Base-by-base conservation (phyloP, 2,888 invertebrate species). In the Argyresthia albistria region DNA sequence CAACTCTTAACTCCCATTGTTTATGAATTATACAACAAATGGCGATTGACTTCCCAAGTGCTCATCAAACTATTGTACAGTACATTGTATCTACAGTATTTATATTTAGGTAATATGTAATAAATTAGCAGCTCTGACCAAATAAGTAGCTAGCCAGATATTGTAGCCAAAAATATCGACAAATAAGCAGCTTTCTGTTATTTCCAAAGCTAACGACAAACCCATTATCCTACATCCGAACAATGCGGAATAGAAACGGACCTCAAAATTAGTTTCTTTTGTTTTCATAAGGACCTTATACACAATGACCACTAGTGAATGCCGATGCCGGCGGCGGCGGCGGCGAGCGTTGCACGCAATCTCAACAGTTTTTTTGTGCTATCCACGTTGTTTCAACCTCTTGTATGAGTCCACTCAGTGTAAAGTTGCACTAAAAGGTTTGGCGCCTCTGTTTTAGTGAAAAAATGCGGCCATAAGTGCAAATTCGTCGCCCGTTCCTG, bases 381-480 rank as follows among this genome's bases (percentile, higher is more conserved):
- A 48, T 37, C 35, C 42, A 7, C 43, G 42, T 36, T 46, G 43
- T 52, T 54, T 52, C 42, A 45, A 16, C 3, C 47, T 49, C 51
- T 8, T 42, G 35, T 37, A 37, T 25, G 51, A 43, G 39, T 48
- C 16, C n/a, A 48, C 47, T 36, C 46, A 11, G 43, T n/a, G 14
- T 42, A 46, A 47, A 62, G 60, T 59, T 59, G 65, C 61, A 58
- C 74, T 84, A 86, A 86, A 81, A 86, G 83, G 80, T 66, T 69
- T 79, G 87, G 87, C 87, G 86, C 87, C 87, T 78, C 57, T 25
- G 53, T 45, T 46, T 37, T 43, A 51, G 57, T 53, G 61, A 73
- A 80, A 82, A 86, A 84, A 79, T 70, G 61, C 60, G 64, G 64
- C 64, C 60, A 69, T 70, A 74, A 78, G 80, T 79, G 83, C 81